phyloP scores from a whole-genome alignment of 2,888 invertebrate genomes.

The Diarsia mendica region DNA sequence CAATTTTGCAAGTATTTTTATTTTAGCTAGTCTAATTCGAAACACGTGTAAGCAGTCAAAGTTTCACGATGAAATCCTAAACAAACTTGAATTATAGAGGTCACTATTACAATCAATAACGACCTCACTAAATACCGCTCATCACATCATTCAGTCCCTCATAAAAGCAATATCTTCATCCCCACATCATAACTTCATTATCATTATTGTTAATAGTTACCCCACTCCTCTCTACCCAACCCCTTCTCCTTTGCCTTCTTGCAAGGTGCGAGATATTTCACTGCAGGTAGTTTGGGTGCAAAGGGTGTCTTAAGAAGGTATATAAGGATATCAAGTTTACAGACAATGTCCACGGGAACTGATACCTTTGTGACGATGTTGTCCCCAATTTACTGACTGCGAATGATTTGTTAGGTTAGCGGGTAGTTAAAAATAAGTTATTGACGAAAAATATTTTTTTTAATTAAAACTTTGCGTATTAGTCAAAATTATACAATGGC shows the following conservation, averaged over 20 bases:
- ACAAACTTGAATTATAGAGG: background rate
- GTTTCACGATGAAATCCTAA: background rate
- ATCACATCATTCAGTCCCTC: background rate
- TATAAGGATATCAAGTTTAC: constrained; percentile 4
- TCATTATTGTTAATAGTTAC: background rate
- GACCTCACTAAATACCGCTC: background rate
- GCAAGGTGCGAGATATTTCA: background rate
- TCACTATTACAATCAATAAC: background rate
- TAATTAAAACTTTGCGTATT: too few relatives aligned
- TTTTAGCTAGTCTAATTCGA: background rate
- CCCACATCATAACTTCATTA: constrained; percentile 13
- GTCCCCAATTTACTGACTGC: background rate
- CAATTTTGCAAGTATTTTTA: background rate
- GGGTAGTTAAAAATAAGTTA: background rate
- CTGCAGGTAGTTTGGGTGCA: background rate
- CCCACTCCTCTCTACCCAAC: background rate
- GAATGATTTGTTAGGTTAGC: background rate
- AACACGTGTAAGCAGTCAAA: background rate
- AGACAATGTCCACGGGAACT: background rate
- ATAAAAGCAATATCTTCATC: constrained; percentile 9
- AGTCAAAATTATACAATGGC: too few relatives aligned
- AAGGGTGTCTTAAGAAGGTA: too few relatives aligned
- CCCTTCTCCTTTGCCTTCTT: too few relatives aligned
- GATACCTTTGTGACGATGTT: background rate
- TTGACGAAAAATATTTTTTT: background rate